Conservation (phyloP, 2,888 invertebrate genomes). For the Parascotia fuliginaria region DNA sequence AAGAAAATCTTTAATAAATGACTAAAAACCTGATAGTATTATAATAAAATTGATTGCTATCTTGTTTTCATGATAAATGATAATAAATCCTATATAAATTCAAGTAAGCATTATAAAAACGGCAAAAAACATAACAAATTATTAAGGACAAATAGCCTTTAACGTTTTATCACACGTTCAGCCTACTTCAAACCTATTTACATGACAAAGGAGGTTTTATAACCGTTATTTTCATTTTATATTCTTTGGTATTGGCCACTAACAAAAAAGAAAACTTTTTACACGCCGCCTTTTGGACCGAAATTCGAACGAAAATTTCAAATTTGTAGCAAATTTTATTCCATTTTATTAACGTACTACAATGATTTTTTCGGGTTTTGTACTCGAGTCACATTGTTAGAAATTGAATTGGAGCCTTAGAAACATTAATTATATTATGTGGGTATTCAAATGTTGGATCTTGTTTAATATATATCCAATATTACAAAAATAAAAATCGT, state of each 20-base stretch:
- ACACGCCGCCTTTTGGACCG: conserved; percentile 21
- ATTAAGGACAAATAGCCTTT: conserved; percentile 20
- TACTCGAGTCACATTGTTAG: neutral
- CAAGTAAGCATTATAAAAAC: conserved; percentile 12
- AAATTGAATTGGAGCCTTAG: conserved; percentile 2
- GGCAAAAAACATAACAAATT: conserved; percentile 14
- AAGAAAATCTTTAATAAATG: no score
- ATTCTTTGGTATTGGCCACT: conserved; percentile 10
- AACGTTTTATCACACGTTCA: conserved; percentile 22
- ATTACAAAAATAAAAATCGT: no score
- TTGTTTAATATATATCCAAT: no score
- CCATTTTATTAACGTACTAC: neutral
- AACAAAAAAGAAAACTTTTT: conserved; percentile 15
- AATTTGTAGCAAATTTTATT: neutral
- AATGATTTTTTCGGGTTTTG: neutral
- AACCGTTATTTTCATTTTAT: conserved; percentile 13
- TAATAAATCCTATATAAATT: conserved; percentile 1
- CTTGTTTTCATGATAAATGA: no score
- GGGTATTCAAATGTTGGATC: neutral
- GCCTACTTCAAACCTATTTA: conserved; percentile 12
- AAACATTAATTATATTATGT: neutral
- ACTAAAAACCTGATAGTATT: no score
- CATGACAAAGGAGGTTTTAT: conserved; percentile 31
- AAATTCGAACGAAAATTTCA: conserved; percentile 19
- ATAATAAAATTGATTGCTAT: no score